Percentiles rank a stretch among this genome's conserved stretches.
These are phyloP conservation scores for Oostethus manadensis DNA, from an alignment of 2,113 vertebrate species.

Conservation along the genomic window DNA sequence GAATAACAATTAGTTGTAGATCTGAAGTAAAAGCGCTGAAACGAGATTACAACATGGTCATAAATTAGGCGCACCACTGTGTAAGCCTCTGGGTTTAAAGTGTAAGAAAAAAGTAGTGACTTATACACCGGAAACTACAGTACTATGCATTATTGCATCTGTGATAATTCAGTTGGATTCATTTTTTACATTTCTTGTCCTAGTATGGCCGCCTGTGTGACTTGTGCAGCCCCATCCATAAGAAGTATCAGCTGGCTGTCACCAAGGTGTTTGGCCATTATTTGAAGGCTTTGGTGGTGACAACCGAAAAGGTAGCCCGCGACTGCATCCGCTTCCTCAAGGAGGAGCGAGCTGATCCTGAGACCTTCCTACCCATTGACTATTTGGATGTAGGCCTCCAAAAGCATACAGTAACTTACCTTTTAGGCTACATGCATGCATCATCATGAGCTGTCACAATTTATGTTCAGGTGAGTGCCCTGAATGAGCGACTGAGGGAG, in stretches of 20 bases:
- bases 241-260: slow-evolving; percentile 91
- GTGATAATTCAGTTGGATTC: not conserved
- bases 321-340: slow-evolving; percentile 88
- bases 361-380: slow-evolving; percentile 91
- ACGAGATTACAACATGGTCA: no score
- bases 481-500: slow-evolving; percentile 87
- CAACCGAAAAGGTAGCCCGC: slow-evolving; percentile 80
- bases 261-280: slow-evolving; percentile 87
- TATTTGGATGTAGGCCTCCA: slow-evolving; percentile 81
- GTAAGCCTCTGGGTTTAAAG: no score
- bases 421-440: not conserved
- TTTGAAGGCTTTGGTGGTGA: slow-evolving; percentile 86
- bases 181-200: not conserved
- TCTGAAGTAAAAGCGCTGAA: no score
- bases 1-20: no score
- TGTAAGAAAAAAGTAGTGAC: no score
- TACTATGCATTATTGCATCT: not conserved
- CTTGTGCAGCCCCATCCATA: slow-evolving; percentile 90
- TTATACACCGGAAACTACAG: no score
- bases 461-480: slow-evolving; percentile 76
- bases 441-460: not conserved
- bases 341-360: slow-evolving; percentile 83
- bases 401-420: not conserved
- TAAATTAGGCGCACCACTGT: no score
- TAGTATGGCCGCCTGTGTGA: slow-evolving; percentile 89